Evolutionary conservation across 1,140 invertebrate genomes (phyloP).

Genomic region (Pomacea maculata): DNA sequence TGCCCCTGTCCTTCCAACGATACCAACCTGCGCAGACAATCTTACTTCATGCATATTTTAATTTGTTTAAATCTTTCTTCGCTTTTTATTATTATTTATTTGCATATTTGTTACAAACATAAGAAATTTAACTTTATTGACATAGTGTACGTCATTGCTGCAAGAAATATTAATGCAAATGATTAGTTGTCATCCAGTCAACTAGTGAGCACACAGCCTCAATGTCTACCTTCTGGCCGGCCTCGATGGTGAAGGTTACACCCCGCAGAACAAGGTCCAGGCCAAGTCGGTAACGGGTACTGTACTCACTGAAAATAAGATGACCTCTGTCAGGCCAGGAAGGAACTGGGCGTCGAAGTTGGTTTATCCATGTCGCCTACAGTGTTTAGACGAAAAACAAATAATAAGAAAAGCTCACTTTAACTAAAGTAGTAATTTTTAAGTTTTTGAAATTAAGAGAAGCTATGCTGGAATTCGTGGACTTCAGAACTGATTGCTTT

Average conservation of each 20-base stretch:
- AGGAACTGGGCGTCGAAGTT: conserved; percentile 30
- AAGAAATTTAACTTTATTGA: no score
- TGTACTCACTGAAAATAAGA: conserved; percentile 43
- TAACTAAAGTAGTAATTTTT: no score
- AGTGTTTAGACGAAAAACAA: no score
- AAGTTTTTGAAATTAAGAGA: no score
- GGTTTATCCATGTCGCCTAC: conserved; percentile 13
- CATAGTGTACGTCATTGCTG: no score
- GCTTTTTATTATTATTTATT: neutral
- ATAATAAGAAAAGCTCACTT: neutral
- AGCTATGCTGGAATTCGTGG: no score
- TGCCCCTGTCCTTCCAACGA: no score
- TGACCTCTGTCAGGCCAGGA: conserved; percentile 44
- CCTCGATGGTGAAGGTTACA: conserved; percentile 45
- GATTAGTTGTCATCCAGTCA: no score
- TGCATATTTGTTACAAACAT: no score
- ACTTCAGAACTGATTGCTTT: no score
- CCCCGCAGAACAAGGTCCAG: conserved; percentile 55
- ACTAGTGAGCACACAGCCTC: no score
- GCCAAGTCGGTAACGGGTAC: conserved; percentile 49
- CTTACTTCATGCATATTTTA: neutral
- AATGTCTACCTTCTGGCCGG: conserved; percentile 16
- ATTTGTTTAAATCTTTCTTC: neutral
- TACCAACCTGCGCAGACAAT: neutral
- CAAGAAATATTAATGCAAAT: no score